Base-by-base conservation (phyloP, 1,140 invertebrate species). In the Lepidurus couesii region DNA sequence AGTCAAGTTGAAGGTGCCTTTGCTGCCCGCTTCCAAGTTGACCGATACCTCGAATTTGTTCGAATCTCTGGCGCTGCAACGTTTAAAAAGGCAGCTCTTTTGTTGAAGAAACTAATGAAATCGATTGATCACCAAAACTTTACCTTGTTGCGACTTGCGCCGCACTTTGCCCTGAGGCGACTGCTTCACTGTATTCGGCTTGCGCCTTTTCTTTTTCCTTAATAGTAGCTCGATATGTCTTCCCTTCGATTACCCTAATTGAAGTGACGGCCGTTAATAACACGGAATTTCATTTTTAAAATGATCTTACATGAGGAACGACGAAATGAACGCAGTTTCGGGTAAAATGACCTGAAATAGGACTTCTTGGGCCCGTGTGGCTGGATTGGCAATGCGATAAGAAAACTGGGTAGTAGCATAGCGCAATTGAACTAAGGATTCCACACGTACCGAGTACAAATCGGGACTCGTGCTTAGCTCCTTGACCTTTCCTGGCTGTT, bases 161-260 rank as follows among this genome's bases (percentile, higher is more conserved):
- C 10, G 90, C 91, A 7, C 87, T 86, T 74, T 88, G 82, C 7
- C 91, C 90, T 53, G 85, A 84, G 4, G 85, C 83, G 1, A 91
- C 87, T 7, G 91, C 90, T 47, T 88, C 82, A 43, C 87, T 84
- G 82, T 91, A 91, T 43, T 88, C 89, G 80, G 88, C 84, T 82
- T 89, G 89, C 0, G 90, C 91, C 84, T 90, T 87, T 83, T 89
- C 86, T 84, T 89, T 90, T 81, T 89, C 88, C 82, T 89, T 85
- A 1, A 89, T 86, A 78, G 87, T 87, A 16, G 88, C 88, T 80
- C 87, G 84, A 79, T 87, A 88, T 0, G 82, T 81, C 82, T 87
- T 86, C 13, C 87, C 87, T 74, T 86, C 85, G n/a, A 89, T 86
- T 82, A 87, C 85, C 84, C 86, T 87, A 80, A 42, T 77, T 81